Evolutionary conservation across 2,888 invertebrate species (phyloP).

Genomic region (Ceramica pisi): DNA sequence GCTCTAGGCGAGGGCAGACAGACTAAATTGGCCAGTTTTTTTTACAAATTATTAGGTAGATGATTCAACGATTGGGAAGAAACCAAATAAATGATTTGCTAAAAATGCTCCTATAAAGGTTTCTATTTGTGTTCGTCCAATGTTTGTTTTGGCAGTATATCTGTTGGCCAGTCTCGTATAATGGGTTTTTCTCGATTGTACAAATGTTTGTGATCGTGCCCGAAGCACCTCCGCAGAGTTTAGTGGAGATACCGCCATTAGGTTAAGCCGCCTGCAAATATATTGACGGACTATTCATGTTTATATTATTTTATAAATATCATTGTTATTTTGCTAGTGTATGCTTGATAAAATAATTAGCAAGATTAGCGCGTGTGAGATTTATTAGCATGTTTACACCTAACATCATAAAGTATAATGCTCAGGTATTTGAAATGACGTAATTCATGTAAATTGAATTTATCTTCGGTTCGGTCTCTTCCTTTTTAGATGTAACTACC

Average conservation of each 20-base stretch:
- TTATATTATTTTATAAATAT: conserved; percentile 41
- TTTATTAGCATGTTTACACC: conserved; percentile 16
- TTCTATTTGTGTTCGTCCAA: conserved; percentile 27
- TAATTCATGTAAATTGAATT: background rate
- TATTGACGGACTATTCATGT: conserved; percentile 38
- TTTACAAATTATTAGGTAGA: conserved; percentile 17
- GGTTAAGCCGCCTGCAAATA: conserved; percentile 61
- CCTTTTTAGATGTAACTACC: too few relatives aligned
- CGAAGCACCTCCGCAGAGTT: conserved; percentile 68
- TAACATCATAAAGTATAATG: background rate
- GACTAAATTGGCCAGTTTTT: conserved; percentile 30
- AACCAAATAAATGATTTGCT: conserved; percentile 31
- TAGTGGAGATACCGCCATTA: conserved; percentile 65
- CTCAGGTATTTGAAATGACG: conserved; percentile 9
- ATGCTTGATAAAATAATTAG: conserved; percentile 26
- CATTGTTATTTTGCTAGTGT: conserved; percentile 28
- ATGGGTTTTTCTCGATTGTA: conserved; percentile 64
- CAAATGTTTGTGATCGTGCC: conserved; percentile 82
- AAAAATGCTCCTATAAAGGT: conserved; percentile 26
- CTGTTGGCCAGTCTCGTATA: conserved; percentile 34
- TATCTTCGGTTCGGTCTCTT: background rate
- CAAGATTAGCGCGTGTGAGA: conserved; percentile 9
- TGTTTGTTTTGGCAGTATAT: conserved; percentile 57
- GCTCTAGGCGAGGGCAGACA: conserved; percentile 35
- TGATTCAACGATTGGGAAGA: conserved; percentile 8